A percentile compares a stretch with the other conserved stretches of the same genome.
Conservation (phyloP, 1,140 invertebrate species). For the Holotrichia oblita region DNA sequence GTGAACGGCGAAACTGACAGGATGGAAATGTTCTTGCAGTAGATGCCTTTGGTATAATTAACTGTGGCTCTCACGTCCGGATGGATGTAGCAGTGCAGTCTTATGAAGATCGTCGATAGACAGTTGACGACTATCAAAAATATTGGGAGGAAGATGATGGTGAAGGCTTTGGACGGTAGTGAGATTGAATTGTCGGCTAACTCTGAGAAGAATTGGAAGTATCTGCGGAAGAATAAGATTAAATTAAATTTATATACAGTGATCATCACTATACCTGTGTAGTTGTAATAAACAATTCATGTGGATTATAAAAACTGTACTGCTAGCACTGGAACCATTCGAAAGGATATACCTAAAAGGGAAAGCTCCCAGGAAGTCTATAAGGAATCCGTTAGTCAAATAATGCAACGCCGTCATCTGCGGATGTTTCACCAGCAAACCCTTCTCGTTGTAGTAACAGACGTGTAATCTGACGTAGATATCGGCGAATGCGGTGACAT, state of each 20-base stretch:
- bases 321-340: too few species aligned
- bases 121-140: not conserved
- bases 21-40: not conserved
- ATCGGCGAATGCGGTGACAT: conserved; percentile 40
- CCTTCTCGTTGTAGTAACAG: conserved; percentile 60
- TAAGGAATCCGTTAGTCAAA: conserved; percentile 58
- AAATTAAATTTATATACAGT: too few species aligned
- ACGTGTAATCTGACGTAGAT: conserved; percentile 57
- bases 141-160: not conserved
- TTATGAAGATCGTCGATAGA: not conserved
- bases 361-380: conserved; percentile 55
- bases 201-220: not conserved
- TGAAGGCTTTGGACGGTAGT: not conserved
- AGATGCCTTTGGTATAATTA: not conserved
- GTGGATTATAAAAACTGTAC: not conserved
- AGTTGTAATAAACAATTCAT: conserved; percentile 38
- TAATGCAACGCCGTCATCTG: conserved; percentile 60
- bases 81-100: not conserved
- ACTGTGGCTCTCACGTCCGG: not conserved
- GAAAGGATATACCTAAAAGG: not conserved
- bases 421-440: conserved; percentile 61
- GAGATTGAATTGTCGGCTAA: not conserved
- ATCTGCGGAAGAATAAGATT: not conserved
- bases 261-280: too few species aligned
- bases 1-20: not conserved